A percentile compares a stretch with the other conserved stretches of the same genome.
phyloP scores from a whole-genome alignment of 2,888 invertebrate genomes.

The Troglohyphantes excavatus region DNA sequence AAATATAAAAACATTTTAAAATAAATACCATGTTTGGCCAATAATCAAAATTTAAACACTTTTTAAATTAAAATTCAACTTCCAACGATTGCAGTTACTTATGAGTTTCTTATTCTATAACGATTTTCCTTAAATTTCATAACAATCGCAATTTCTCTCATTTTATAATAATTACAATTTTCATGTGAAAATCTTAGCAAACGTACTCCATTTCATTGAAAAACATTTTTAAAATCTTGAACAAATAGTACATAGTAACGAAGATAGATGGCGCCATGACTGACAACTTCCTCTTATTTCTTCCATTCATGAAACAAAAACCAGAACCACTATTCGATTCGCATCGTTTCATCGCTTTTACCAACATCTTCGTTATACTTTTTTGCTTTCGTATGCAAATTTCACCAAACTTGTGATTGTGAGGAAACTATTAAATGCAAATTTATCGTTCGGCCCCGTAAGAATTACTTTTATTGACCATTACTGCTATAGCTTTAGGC shows the following conservation, averaged over 20 bases:
- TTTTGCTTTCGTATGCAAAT: neutral
- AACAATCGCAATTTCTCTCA: too few relatives aligned
- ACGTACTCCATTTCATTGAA: too few relatives aligned
- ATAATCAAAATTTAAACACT: too few relatives aligned
- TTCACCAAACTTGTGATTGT: neutral
- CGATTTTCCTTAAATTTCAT: too few relatives aligned
- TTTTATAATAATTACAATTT: too few relatives aligned
- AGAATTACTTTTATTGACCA: neutral
- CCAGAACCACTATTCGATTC: neutral
- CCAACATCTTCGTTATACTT: neutral
- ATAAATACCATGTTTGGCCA: too few relatives aligned
- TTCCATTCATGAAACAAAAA: neutral
- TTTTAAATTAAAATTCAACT: too few relatives aligned
- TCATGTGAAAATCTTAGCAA: too few relatives aligned
- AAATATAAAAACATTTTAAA: too few relatives aligned
- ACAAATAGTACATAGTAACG: neutral
- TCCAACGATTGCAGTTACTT: too few relatives aligned
- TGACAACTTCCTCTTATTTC: neutral
- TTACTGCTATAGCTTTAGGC: neutral
- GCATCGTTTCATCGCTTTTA: neutral
- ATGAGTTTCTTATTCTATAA: too few relatives aligned
- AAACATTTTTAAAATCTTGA: too few relatives aligned
- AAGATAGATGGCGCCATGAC: neutral
- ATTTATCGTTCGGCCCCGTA: slow-evolving; percentile 3
- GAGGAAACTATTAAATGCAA: slow-evolving; percentile 29